Evolutionary conservation across 1,140 invertebrate genomes (phyloP), one percentile per base, ranked within the genome.

Genomic region (Dreissena polymorpha): DNA sequence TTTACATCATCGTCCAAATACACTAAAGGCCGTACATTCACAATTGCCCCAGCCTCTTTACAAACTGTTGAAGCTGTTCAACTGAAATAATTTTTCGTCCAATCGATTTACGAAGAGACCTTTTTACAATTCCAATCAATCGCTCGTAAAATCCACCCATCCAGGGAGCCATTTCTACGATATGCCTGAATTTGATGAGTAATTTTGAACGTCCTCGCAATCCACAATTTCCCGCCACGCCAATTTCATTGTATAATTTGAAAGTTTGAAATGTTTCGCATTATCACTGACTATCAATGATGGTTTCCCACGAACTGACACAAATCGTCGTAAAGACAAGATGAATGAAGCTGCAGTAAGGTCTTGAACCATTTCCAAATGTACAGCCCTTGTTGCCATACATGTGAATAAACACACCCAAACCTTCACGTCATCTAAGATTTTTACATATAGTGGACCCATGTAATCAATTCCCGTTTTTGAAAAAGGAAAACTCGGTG

Each of bases 281-380:
- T 75, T 75, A 27, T 75, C 73, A 27, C 51, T 60, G 21, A 75
- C 64, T 10, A 75, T 60, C 14, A n/a, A 16, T n/a, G 10, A n/a
- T n/a, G 64, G 73, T 23, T 10, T 60, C 64, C 73, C 53, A 25
- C 64, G n/a, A 18, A 23, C 25, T 25, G 73, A n/a, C 39, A 57
- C n/a, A 75, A 75, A 75, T 63, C 73, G 23, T 25, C 73, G 8
- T 5, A 75, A 29, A 63, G n/a, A 55, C 10, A 53, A 25, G 10
- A 75, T 16, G 39, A 75, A 75, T 16, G 57, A 53, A 13, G 10
- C 16, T 60, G 73, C 29, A 10, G 73, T 63, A 55, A 75, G 23
- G 55, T 75, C 73, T 23, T 60, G 57, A 18, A 75, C 73, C n/a
- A 75, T 25, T 70, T 70, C 68, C 29, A 70, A 49, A 70, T 70